phyloP scores from a whole-genome alignment of 2,888 invertebrate species.

The Yponomeuta cagnagella region DNA sequence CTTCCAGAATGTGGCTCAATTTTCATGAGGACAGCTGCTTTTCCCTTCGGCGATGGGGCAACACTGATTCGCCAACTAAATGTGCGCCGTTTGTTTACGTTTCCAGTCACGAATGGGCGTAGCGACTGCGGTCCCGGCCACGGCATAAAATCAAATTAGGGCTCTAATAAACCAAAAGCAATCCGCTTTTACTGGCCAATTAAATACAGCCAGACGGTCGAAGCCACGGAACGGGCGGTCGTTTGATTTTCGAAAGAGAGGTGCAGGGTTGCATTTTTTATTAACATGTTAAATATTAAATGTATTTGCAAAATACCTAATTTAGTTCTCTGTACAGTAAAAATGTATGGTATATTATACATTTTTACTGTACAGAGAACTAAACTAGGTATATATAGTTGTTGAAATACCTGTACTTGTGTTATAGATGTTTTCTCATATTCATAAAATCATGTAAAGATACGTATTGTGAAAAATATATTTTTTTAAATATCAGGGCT shows the following conservation, averaged over 20 bases:
- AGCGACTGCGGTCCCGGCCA: constrained; percentile 43
- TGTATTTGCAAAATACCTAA: no score
- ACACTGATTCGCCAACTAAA: not conserved
- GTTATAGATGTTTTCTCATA: no score
- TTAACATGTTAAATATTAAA: not conserved
- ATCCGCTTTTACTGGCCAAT: constrained; percentile 47
- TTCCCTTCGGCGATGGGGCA: not conserved
- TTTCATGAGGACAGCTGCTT: not conserved
- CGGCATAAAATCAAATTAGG: constrained; percentile 64
- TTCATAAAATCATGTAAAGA: no score
- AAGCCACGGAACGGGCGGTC: not conserved
- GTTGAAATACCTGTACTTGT: no score
- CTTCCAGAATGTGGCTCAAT: no score
- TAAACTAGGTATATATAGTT: no score
- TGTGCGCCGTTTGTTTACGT: constrained; percentile 43
- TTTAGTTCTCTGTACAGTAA: no score
- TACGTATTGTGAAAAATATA: no score
- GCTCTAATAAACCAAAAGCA: constrained; percentile 63
- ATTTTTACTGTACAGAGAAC: no score
- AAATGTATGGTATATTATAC: no score
- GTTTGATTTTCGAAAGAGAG: not conserved
- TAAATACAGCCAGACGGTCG: constrained; percentile 41
- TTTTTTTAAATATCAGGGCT: no score
- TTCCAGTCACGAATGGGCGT: constrained; percentile 47
- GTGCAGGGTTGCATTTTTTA: not conserved